Evolutionary conservation across 92 coral and sea anemone species (phyloP).

Genomic region (Epizoanthus illoricatus): DNA sequence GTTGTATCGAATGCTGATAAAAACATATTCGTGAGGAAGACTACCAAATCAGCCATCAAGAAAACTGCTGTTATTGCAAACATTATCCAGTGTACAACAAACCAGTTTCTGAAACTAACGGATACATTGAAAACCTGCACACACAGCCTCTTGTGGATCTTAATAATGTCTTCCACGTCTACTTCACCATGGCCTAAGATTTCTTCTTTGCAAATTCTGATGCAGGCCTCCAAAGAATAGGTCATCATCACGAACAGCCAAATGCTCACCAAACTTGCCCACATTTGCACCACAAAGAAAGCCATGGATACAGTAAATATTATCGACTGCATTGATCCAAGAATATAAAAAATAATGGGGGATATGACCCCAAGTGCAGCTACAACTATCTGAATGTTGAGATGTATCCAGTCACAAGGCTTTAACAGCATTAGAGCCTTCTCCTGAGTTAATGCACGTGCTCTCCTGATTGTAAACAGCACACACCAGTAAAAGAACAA

Average conservation of each 20-base stretch:
- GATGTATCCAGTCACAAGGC: constrained; percentile 48
- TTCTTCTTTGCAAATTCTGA: constrained; percentile 43
- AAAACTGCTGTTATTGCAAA: constrained; percentile 52
- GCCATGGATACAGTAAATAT: background rate
- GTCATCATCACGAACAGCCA: constrained; percentile 60
- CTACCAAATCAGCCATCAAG: constrained; percentile 45
- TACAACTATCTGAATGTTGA: constrained; percentile 39
- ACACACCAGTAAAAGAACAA: constrained; percentile 60
- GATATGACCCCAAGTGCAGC: constrained; percentile 31
- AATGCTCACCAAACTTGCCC: constrained; percentile 57
- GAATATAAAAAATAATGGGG: background rate
- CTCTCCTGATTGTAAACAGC: constrained; percentile 36
- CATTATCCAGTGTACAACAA: constrained; percentile 61
- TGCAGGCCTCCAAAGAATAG: constrained; percentile 53
- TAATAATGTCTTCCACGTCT: constrained; percentile 56
- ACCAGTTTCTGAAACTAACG: constrained; percentile 59
- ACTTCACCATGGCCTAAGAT: constrained; percentile 24
- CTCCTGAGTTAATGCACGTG: constrained; percentile 35
- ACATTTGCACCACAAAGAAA: constrained; percentile 29
- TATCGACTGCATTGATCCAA: background rate
- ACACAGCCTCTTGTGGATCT: constrained; percentile 56
- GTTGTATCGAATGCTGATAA: constrained; percentile 12
- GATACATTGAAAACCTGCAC: constrained; percentile 54
- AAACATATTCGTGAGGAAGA: constrained; percentile 13
- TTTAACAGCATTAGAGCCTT: constrained; percentile 41